Percentiles rank a stretch among this genome's conserved stretches.
Conservation (phyloP, 1,140 invertebrate species). For the Tetramorium alpestre region DNA sequence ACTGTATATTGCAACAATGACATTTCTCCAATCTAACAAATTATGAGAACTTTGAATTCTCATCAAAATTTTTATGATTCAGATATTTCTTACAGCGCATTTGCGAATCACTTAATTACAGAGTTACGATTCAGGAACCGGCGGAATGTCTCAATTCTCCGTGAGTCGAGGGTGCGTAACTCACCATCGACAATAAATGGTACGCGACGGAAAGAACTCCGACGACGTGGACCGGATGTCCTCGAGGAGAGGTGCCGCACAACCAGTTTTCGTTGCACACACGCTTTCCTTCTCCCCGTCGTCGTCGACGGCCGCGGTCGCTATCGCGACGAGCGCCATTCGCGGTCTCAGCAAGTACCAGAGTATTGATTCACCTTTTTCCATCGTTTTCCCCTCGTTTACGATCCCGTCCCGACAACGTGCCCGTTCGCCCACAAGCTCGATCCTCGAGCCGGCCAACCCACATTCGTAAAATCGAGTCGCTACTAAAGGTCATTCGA, state of each 20-base stretch:
- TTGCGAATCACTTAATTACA: background rate
- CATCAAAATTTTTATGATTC: background rate
- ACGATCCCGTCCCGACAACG: slow-evolving; percentile 16
- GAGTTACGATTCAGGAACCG: background rate
- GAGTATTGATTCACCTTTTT: slow-evolving; percentile 53
- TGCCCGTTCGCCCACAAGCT: slow-evolving; percentile 1
- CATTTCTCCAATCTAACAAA: background rate
- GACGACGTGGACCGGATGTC: slow-evolving; percentile 21
- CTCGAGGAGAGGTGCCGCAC: slow-evolving; percentile 27
- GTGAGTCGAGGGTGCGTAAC: background rate
- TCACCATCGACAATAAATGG: slow-evolving; percentile 41
- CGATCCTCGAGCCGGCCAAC: slow-evolving; percentile 35
- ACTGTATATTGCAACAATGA: background rate
- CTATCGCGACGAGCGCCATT: slow-evolving; percentile 45
- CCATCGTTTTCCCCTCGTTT: slow-evolving; percentile 26
- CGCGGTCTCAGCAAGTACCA: slow-evolving; percentile 28
- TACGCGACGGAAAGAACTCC: background rate
- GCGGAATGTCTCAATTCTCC: background rate
- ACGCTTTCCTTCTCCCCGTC: background rate
- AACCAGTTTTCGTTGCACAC: slow-evolving; percentile 50
- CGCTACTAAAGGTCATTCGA: slow-evolving; percentile 37
- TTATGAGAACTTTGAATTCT: background rate
- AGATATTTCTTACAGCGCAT: background rate
- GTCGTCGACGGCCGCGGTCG: background rate
- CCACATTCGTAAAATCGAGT: slow-evolving; percentile 44